These are phyloP conservation scores for Melitaea cinxia DNA, from an alignment of 1,140 invertebrate species.

Conservation along the genomic window DNA sequence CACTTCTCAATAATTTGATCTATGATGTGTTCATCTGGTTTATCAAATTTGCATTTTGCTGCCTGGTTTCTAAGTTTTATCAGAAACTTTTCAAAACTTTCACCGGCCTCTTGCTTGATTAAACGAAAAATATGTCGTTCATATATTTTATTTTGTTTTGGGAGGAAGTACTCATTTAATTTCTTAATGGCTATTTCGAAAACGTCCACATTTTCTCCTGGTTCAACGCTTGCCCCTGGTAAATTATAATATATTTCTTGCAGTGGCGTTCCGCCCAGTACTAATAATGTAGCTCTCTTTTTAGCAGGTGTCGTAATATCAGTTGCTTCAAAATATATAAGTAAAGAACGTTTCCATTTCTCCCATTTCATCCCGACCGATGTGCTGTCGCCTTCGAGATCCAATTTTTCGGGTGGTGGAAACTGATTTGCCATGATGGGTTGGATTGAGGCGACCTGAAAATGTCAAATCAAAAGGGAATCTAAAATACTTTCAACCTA, in stretches of 20 bases:
- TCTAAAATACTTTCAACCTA: neutral
- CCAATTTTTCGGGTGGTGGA: neutral
- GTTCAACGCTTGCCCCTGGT: no score
- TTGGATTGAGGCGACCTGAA: neutral
- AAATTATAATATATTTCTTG: slow-evolving; percentile 3
- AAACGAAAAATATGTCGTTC: no score
- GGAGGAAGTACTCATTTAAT: no score
- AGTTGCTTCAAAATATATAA: neutral
- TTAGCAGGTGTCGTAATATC: slow-evolving; percentile 1
- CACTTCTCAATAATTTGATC: slow-evolving; percentile 43
- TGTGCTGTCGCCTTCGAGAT: neutral
- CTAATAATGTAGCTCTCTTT: slow-evolving; percentile 6
- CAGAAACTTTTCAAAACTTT: slow-evolving; percentile 43
- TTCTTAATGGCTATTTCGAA: no score
- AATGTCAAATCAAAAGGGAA: neutral
- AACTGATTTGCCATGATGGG: neutral
- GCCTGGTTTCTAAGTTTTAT: slow-evolving; percentile 38
- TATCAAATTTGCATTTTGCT: slow-evolving; percentile 38
- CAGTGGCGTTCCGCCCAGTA: neutral
- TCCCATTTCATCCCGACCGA: neutral
- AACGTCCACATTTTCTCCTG: no score
- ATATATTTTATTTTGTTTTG: no score
- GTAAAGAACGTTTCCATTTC: neutral
- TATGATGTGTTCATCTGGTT: slow-evolving; percentile 34
- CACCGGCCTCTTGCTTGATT: slow-evolving; percentile 31